Evolutionary conservation across 2,888 invertebrate species (phyloP), one percentile per base, ranked within the genome.

Genomic region (Apoda limacodes): DNA sequence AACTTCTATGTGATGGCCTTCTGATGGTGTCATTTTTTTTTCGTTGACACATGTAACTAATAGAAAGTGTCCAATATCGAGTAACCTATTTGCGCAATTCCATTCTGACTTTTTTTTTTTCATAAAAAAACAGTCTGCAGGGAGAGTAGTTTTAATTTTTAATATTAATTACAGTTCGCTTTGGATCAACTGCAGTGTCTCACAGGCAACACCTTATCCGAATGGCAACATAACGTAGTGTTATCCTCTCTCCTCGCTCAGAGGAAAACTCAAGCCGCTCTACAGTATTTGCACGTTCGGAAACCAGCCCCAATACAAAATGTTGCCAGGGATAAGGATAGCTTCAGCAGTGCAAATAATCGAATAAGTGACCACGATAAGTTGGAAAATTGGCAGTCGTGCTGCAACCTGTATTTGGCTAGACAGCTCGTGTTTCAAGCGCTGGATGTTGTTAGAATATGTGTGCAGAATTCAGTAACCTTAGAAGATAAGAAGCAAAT

Each of bases 171-270:
- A 19, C 65, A 88, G 85, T 85, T 86, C 40, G 88, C 88, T 0
- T 68, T 89, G 31, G 82, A 84, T 44, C 83, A 86, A 42, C 68
- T 90, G 4, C 76, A 88, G 44, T 86, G 88, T 49, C 59, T 85
- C 13, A 83, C 88, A 0, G 80, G 81, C 45, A 71, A 78, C 46
- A 69, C 74, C 12, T 71, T 92, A 9, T 82, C 85, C 13, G 81
- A 84, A 6, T 90, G 90, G 89, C 90, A 92, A 54, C 92, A 92
- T 60, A 81, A 82, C 34, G 82, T 87, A 0, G 86, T 89, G 0
- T 58, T 92, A 4, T 83, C 86, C 4, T 81, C 89, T 0, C 65
- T 89, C 3, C 68, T 90, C 4, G 82, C 84, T 1, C 89, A 90
- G 50, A 83, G 85, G 41, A 86, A 90, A 43, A 83, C 85, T 1